phyloP scores from a whole-genome alignment of 2,797 vertebrate genomes.

The Bradypodion ventrale region DNA sequence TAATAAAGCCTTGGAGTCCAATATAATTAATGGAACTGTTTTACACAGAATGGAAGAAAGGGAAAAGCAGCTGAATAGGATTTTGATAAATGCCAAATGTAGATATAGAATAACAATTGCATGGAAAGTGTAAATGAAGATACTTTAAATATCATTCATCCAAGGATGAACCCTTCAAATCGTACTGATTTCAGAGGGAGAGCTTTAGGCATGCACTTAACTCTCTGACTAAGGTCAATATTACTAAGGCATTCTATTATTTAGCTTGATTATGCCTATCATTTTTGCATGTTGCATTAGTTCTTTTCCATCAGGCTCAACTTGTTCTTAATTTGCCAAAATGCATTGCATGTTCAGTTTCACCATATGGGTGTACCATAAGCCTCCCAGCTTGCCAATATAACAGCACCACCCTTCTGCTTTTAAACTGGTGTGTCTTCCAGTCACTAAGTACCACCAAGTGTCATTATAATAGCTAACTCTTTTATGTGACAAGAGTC shows the following conservation, averaged over 20 bases:
- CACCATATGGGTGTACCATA: not conserved
- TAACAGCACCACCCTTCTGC: not conserved
- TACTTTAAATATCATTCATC: not conserved
- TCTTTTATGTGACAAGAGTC: not conserved
- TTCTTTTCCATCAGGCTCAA: not conserved
- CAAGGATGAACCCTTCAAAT: not conserved
- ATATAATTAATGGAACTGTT: not conserved
- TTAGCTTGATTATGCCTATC: not conserved
- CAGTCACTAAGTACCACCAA: not conserved
- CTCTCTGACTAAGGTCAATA: not conserved
- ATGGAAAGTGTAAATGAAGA: not conserved
- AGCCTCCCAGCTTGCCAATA: not conserved
- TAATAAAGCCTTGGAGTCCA: not conserved
- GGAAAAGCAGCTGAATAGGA: not conserved
- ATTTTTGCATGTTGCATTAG: not conserved
- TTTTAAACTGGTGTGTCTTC: not conserved
- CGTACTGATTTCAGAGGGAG: not conserved
- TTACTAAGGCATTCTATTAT: not conserved
- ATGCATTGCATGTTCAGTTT: not conserved
- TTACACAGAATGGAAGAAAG: not conserved
- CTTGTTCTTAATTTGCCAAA: not conserved
- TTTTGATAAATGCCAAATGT: not conserved
- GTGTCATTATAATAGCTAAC: not conserved
- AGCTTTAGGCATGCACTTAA: not conserved
- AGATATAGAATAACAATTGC: not conserved